Base-by-base conservation (phyloP, 2,113 vertebrate species). In the Orientallactaga bullata region DNA sequence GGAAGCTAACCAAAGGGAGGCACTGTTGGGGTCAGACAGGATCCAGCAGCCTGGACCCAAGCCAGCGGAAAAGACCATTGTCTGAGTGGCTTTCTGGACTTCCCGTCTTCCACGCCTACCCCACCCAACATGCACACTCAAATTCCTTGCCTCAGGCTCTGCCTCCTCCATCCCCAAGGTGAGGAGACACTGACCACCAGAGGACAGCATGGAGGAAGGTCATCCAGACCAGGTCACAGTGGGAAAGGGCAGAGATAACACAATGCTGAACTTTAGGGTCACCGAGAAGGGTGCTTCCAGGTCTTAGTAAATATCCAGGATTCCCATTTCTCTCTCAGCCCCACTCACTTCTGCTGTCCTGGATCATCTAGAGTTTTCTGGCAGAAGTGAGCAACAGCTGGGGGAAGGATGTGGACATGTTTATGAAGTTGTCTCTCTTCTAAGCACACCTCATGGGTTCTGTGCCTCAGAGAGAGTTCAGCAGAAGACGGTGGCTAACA, bases 31-130 rank as follows among this genome's bases (percentile, higher is more conserved):
- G 78, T 93, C 91, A 95, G 91, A 91, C 73, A 39, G 73, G 66
- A 91, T 65, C 95, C 87, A 51, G 93, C 63, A 91, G 76, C 80
- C 91, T 85, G 88, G 93, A 87, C 55, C 51, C 32, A 74, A 4
- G 85, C 82, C 91, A 92, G 74, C 32, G 88, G 97, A 95, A 97
- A 95, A 89, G 71, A 26, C 88, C 91, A 96, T 94, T 97, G 95
- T 96, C 88, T 93, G 68, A 94, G 73, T 28, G 84, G 86, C 86
- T 95, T 94, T 95, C 95, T 95, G 84, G 63, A 39, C 60, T 95
- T 95, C 95, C 97, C 94, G 94, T 68, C 86, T 55, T 95, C 69
- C 78, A 81, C 63, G 68, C 61, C 81, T 71, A 68, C 85, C 21
- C 47, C 47, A 6, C 72, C 89, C 66, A 79, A 42, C n/a, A 23